Base-by-base conservation (phyloP, 2,797 vertebrate species). In the Zenarchopterus dispar region DNA sequence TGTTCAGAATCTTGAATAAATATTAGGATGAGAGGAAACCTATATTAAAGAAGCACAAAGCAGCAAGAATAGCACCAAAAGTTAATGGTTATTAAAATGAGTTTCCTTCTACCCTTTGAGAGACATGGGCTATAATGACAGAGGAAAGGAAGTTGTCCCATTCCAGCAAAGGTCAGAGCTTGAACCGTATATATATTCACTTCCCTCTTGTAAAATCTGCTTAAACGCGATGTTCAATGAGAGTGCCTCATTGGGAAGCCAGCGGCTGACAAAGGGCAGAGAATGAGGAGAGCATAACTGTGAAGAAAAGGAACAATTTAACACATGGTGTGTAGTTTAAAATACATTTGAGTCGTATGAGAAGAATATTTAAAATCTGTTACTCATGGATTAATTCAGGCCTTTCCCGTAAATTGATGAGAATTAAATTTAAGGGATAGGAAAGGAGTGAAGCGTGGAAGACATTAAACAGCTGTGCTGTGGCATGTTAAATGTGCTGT, bases 151-250 rank as follows among this genome's bases (percentile, higher is more conserved):
- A 51, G 39, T 53, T 19, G 67, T 33, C 48, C 45, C 28, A 51
- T 56, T 72, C 9, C 59, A 51, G 56, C 56, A 84, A 91, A 79
- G 84, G 87, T 88, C 84, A 90, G 33, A 71, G 36, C 52, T 70
- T 75, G 70, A 73, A 78, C 66, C 28, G 56, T 26, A 31, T 19
- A 8, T 36, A 73, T 62, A 31, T 59, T 71, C 56, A 47, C 47
- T 77, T 77, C 51, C 68, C 55, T 66, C 66, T 75, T 16, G 28
- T 75, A 62, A 72, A 78, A 74, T 85, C 69, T 68, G 49, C 42
- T 62, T 68, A 33, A 65, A 67, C 56, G 56, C 70, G 54, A 67
- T 19, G 60, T 49, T 33, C 59, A 36, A 36, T 44, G 60, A 68
- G 41, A 56, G 41, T 31, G 42, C 22, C 59, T 74, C 67, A 56